A percentile compares a stretch with the other conserved stretches of the same genome.
phyloP scores from a whole-genome alignment of 2,888 invertebrate genomes.

The Tribolium freemani region DNA sequence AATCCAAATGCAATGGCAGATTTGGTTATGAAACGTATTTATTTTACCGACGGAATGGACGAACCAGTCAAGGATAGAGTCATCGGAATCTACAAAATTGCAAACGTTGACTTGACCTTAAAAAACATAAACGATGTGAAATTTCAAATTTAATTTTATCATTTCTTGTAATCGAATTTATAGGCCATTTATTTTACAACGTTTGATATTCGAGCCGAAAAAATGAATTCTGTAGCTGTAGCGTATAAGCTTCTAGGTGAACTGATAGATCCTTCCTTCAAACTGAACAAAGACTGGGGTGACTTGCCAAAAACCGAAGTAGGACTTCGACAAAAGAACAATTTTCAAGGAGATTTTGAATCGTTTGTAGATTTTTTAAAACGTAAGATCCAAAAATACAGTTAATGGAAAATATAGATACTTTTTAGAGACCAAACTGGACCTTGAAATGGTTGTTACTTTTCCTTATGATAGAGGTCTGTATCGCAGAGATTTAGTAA shows the following conservation, averaged over 20 bases:
- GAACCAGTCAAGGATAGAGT: constrained; percentile 74
- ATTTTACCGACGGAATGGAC: constrained; percentile 74
- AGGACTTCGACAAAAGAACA: constrained; percentile 68
- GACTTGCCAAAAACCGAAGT: constrained; percentile 68
- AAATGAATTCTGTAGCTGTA: constrained; percentile 59
- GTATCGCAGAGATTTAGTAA: constrained; percentile 72
- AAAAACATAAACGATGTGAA: constrained; percentile 78
- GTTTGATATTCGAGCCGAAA: constrained; percentile 58
- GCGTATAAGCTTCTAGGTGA: constrained; percentile 59
- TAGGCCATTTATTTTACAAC: constrained; percentile 62
- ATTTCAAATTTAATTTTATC: background rate
- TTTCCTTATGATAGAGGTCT: constrained; percentile 74
- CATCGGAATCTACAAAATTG: constrained; percentile 79
- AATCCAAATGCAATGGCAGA: constrained; percentile 62
- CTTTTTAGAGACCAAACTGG: constrained; percentile 74
- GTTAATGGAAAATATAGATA: background rate
- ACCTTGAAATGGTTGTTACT: constrained; percentile 74
- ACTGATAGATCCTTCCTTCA: constrained; percentile 68
- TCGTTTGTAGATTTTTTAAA: constrained; percentile 71
- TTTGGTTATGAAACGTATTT: constrained; percentile 70
- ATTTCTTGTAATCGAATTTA: constrained; percentile 39
- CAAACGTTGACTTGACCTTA: constrained; percentile 72
- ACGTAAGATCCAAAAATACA: constrained; percentile 60
- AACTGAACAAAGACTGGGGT: constrained; percentile 71
- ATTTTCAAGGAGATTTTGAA: constrained; percentile 73